phyloP scores from a whole-genome alignment of 2,888 invertebrate genomes.

The Cosmorhoe ocellata region DNA sequence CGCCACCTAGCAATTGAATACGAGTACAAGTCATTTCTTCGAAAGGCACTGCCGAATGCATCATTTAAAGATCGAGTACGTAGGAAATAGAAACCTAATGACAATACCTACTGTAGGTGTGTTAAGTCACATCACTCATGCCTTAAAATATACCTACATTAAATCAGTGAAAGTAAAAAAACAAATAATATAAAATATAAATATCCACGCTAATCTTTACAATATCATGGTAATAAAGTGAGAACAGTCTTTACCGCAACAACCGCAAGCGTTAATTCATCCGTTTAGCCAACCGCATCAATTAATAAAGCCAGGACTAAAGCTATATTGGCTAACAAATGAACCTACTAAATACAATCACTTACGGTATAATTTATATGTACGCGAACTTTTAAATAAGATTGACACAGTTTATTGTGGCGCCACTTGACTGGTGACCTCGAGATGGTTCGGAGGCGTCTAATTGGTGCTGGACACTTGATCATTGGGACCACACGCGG shows the following conservation, averaged over 20 bases:
- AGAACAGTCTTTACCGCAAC: not conserved
- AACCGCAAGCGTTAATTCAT: slow-evolving; percentile 13
- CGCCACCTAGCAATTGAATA: too few relatives aligned
- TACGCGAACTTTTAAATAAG: slow-evolving; percentile 46
- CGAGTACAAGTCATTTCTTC: too few relatives aligned
- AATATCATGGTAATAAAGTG: too few relatives aligned
- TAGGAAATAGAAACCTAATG: too few relatives aligned
- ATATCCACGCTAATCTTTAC: too few relatives aligned
- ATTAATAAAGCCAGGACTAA: slow-evolving; percentile 15
- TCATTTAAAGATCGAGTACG: too few relatives aligned
- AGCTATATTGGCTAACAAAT: slow-evolving; percentile 19
- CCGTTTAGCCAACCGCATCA: slow-evolving; percentile 15
- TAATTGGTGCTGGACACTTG: slow-evolving; percentile 55
- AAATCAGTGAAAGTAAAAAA: too few relatives aligned
- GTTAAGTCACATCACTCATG: too few relatives aligned
- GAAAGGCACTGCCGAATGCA: too few relatives aligned
- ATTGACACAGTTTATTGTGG: slow-evolving; percentile 52
- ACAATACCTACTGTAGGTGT: too few relatives aligned
- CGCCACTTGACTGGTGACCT: slow-evolving; percentile 52
- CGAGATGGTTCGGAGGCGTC: slow-evolving; percentile 52
- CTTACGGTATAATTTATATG: slow-evolving; percentile 28
- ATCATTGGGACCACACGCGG: slow-evolving; percentile 60
- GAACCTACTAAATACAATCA: slow-evolving; percentile 21
- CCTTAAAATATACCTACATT: too few relatives aligned
- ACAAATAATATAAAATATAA: too few relatives aligned